A percentile compares a stretch with the other conserved stretches of the same genome.
Evolutionary conservation across 1,140 invertebrate genomes (phyloP).

Genomic region (Lasioglossum albipes): DNA sequence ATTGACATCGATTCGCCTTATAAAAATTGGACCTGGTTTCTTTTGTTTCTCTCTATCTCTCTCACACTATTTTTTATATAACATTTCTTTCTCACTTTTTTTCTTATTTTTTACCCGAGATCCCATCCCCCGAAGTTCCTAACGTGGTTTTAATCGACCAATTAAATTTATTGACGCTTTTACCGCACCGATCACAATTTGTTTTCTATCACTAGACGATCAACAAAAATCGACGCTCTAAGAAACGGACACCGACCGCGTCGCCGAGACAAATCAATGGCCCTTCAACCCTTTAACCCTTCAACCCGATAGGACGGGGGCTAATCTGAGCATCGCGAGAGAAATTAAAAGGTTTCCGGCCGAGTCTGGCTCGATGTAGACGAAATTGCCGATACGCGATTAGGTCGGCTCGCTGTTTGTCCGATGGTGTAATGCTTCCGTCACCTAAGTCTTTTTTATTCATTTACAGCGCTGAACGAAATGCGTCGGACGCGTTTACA

Average conservation of each 20-base stretch:
- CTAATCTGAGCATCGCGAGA: background rate
- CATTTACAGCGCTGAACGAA: too few species aligned
- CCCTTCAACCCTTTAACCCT: conserved; percentile 1
- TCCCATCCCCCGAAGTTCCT: too few species aligned
- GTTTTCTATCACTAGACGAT: conserved; percentile 22
- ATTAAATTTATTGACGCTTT: conserved; percentile 44
- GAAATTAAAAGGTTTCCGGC: background rate
- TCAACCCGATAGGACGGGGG: background rate
- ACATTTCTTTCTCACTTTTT: background rate
- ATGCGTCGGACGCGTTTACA: too few species aligned
- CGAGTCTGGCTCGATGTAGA: background rate
- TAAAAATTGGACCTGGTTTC: conserved; percentile 52
- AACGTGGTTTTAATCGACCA: conserved; percentile 44
- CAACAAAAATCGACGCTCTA: conserved; percentile 14
- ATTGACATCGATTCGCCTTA: conserved; percentile 32
- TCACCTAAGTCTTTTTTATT: too few species aligned
- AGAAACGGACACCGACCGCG: conserved; percentile 8
- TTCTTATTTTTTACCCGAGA: too few species aligned
- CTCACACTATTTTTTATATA: conserved; percentile 10
- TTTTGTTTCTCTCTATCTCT: background rate
- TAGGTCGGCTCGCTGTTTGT: background rate
- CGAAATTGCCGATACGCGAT: background rate
- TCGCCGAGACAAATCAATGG: conserved; percentile 7
- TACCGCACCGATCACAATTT: conserved; percentile 35
- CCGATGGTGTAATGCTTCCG: too few species aligned